Percentiles rank a stretch among this genome's conserved stretches.
phyloP scores from a whole-genome alignment of 2,888 invertebrate species.

The Drosophila prolongata region DNA sequence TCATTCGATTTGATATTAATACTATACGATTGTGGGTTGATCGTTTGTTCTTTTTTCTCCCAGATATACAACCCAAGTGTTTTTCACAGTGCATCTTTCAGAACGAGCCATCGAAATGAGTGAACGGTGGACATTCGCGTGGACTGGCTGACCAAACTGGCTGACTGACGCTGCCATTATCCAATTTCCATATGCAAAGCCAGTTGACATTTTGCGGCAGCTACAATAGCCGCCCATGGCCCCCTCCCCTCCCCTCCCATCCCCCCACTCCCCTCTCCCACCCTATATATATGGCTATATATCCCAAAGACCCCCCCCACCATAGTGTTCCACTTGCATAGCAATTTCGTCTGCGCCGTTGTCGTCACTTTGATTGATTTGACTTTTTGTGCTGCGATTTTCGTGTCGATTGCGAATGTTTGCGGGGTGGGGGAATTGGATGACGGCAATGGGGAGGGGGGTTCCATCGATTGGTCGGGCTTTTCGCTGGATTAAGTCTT shows the following conservation, averaged over 20 bases:
- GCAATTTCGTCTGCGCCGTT: slow-evolving; percentile 53
- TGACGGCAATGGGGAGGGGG: background rate
- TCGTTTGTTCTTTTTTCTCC: no score
- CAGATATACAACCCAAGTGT: background rate
- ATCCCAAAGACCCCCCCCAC: background rate
- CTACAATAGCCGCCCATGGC: slow-evolving; percentile 49
- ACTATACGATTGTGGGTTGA: no score
- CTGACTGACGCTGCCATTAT: slow-evolving; percentile 64
- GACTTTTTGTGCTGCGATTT: slow-evolving; percentile 59
- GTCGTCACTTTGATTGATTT: slow-evolving; percentile 72
- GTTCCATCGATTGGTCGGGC: slow-evolving; percentile 16
- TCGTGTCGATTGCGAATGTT: slow-evolving; percentile 64
- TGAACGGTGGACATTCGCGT: slow-evolving; percentile 35
- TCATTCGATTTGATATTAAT: no score
- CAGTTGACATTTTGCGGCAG: slow-evolving; percentile 75
- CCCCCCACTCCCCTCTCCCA: background rate
- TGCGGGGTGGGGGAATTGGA: background rate
- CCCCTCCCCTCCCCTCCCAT: background rate
- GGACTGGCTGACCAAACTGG: slow-evolving; percentile 24
- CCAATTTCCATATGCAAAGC: slow-evolving; percentile 77
- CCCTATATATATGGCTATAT: slow-evolving; percentile 2
- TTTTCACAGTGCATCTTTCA: background rate
- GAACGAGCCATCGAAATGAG: slow-evolving; percentile 22
- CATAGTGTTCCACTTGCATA: slow-evolving; percentile 55
- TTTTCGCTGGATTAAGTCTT: slow-evolving; percentile 14